Percentiles rank a stretch among this genome's conserved stretches.
Conservation (phyloP, 2,797 vertebrate species). For the Eremophila alpestris region DNA sequence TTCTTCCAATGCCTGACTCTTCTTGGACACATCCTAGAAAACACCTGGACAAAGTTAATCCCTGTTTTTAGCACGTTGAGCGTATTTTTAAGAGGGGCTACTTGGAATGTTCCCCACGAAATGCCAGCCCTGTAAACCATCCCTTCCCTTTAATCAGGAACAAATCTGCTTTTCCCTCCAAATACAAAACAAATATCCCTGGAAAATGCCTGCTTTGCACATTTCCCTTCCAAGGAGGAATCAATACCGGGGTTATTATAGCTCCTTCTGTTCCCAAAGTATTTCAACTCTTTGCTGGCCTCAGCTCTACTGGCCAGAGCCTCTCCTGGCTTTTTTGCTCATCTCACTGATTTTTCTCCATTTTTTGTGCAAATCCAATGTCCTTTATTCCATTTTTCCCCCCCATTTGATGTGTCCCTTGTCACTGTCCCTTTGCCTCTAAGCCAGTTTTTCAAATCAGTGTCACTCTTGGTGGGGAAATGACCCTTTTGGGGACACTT, state of each 20-base stretch:
- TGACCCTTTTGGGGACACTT: not conserved
- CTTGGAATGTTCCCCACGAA: not conserved
- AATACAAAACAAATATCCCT: conserved; percentile 61
- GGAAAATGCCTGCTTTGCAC: conserved; percentile 63
- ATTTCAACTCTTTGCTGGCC: conserved; percentile 64
- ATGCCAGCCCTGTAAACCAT: not conserved
- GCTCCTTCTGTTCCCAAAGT: conserved; percentile 62
- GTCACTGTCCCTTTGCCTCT: not conserved
- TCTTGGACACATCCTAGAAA: not conserved
- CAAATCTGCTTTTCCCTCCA: conserved; percentile 48
- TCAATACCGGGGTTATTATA: conserved; percentile 65
- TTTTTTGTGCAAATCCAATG: conserved; percentile 46
- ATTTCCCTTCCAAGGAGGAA: conserved; percentile 67
- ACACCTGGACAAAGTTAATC: not conserved
- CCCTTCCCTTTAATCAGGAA: conserved; percentile 44
- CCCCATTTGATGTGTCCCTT: not conserved
- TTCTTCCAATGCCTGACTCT: not conserved
- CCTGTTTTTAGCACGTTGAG: not conserved
- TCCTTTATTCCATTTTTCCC: not conserved
- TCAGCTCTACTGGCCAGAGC: conserved; percentile 51
- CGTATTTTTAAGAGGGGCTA: not conserved
- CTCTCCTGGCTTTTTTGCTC: conserved; percentile 51
- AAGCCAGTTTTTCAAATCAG: conserved; percentile 11
- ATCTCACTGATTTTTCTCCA: conserved; percentile 51
- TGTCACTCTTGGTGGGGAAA: not conserved